Conservation (phyloP, 2,113 vertebrate species). For the Patagioenas fasciata region DNA sequence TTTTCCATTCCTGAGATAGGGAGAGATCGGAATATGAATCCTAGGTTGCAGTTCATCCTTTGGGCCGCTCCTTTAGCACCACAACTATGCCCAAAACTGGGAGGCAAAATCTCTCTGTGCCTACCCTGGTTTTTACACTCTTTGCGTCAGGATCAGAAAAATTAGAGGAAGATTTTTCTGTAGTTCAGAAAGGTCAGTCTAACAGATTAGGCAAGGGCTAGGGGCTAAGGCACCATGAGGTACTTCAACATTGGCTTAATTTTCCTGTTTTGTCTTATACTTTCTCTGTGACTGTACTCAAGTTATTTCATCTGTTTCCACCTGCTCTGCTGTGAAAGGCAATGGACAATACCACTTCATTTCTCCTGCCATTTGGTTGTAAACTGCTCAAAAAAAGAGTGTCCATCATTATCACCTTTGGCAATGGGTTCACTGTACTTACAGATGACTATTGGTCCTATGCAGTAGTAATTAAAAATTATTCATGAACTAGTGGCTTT, state of each 20-base stretch:
- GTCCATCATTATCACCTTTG: neutral
- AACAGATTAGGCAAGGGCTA: neutral
- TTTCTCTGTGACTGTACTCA: neutral
- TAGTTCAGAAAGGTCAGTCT: neutral
- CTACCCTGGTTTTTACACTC: neutral
- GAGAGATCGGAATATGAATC: neutral
- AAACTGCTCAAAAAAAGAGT: neutral
- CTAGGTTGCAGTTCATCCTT: neutral
- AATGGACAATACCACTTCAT: neutral
- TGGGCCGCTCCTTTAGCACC: neutral
- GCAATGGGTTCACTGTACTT: neutral
- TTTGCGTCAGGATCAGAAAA: neutral
- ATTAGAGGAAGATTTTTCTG: neutral
- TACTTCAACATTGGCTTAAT: neutral
- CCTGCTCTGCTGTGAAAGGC: neutral
- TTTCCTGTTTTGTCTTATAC: neutral
- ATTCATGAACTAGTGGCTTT: neutral
- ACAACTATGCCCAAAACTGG: neutral
- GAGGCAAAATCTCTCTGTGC: neutral
- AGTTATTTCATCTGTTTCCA: neutral
- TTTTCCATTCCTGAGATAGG: neutral
- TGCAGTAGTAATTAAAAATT: neutral
- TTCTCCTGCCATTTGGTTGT: neutral
- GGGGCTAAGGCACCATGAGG: neutral
- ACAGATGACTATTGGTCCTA: neutral